Evolutionary conservation across 2,888 invertebrate species (phyloP), one percentile per base, ranked within the genome.

Genomic region (Automeris io): DNA sequence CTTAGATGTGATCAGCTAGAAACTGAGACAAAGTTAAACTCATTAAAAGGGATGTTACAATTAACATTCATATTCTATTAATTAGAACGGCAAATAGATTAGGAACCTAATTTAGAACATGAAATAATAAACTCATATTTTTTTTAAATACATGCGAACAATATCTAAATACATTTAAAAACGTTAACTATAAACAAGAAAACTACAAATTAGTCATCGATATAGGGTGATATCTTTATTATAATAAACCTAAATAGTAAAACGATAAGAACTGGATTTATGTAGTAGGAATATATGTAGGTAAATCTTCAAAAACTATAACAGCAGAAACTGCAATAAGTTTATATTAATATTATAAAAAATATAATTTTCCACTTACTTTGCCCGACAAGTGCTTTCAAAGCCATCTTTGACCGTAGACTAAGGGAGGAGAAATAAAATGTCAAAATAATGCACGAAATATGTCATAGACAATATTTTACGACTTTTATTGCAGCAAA

Each of bases 341-440:
- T 18, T 8, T n/a, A 3, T 6, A 12, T 8, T 21, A 12, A 39
- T 29, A 49, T 2, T 31, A 43, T n/a, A 46, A 49, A 46, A 46
- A 45, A 45, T 44, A 41, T 47, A 44, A 52, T 56, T 59, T 70
- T 50, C 52, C 68, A 93, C 94, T 94, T 86, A 95, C 95, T 95
- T 88, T 93, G 93, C 51, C 95, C 95, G 70, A 95, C 95, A 76
- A 92, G 91, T 74, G 91, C 91, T 89, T 95, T 95, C 70, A 95
- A 89, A 88, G 95, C 94, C 95, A 95, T 95, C 87, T 90, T 91
- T 88, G 64, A 74, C 60, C 67, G 72, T 61, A 77, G 63, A 83
- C 78, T 79, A 70, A 65, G 52, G 43, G n/a, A n/a, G n/a, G n/a
- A n/a, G n/a, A n/a, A n/a, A n/a, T n/a, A n/a, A n/a, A n/a, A n/a